phyloP scores from a whole-genome alignment of 2,113 vertebrate species.

The Oreochromis tanganicae region DNA sequence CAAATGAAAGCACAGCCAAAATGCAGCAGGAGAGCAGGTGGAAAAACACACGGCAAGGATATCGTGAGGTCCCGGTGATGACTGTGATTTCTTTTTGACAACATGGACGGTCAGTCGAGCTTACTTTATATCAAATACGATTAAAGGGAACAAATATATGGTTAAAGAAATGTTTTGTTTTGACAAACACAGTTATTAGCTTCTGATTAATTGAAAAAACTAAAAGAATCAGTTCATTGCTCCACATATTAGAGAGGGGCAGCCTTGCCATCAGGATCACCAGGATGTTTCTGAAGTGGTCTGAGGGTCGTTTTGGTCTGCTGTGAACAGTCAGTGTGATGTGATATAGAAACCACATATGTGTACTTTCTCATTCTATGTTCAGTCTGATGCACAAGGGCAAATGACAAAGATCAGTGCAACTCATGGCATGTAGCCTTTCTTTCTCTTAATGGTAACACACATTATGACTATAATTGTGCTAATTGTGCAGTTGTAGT shows the following conservation, averaged over 20 bases:
- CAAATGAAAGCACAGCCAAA: fast-evolving
- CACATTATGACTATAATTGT: neutral
- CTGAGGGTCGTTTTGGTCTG: fast-evolving
- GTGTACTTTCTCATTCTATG: neutral
- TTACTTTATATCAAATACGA: neutral
- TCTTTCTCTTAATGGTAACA: neutral
- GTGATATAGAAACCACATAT: neutral
- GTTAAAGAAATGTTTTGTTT: neutral
- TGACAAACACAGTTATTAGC: neutral
- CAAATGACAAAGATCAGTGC: neutral
- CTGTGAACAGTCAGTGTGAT: neutral
- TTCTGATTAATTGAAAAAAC: neutral
- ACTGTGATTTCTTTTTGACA: neutral
- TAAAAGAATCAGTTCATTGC: neutral
- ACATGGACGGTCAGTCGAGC: neutral
- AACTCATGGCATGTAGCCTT: neutral
- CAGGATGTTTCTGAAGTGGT: neutral
- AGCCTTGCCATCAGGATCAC: neutral
- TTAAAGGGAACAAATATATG: neutral
- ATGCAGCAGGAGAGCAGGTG: neutral
- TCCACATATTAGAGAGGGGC: neutral
- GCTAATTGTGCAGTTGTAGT: neutral
- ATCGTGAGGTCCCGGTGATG: neutral
- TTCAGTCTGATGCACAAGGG: neutral
- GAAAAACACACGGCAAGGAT: neutral